Base-by-base conservation (phyloP, 2,113 vertebrate species). In the Varanus salvator region DNA sequence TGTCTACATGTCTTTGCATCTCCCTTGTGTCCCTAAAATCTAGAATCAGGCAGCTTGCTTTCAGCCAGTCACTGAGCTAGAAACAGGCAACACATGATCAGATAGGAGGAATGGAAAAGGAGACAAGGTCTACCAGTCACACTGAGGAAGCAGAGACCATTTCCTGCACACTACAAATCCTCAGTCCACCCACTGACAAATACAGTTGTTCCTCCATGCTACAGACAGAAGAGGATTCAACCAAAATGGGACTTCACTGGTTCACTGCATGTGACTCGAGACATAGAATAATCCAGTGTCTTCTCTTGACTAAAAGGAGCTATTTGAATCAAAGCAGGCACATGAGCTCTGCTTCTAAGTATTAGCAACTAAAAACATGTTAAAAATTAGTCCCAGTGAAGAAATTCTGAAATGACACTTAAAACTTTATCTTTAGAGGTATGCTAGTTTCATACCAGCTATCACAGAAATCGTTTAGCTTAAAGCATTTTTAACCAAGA, bases 11-110 rank as follows among this genome's bases (percentile, higher is more conserved):
- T 66, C 80, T 34, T 83, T 34, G 66, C 25, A 66, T 66, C 2
- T 31, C 34, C 12, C 34, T 66, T 23, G 34, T 66, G 8, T 44
- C 44, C 6, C 60, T 83, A 83, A 23, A 64, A 83, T 66, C 80
- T n/a, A 50, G 7, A 66, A 66, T 25, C 38, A 66, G n/a, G 17
- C 48, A 60, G 80, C 54, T 64, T 21, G 60, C 38, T 83, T 83
- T 83, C 81, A 83, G 81, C 3, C 48, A 52, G 6, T 52, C 23
- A 25, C 34, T 21, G 23, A 27, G 92, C 92, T 92, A 93, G 91
- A 92, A 93, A 92, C 90, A 17, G 72, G 92, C 92, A 94, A 94
- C 94, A 94, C 86, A 94, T 0, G 92, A 80, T 87, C 87, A 94
- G 86, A 92, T 11, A 0, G 90, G 92, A 44, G 29, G 86, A 93